Conservation (phyloP, 2,113 vertebrate species). For the Climacteris rufus region DNA sequence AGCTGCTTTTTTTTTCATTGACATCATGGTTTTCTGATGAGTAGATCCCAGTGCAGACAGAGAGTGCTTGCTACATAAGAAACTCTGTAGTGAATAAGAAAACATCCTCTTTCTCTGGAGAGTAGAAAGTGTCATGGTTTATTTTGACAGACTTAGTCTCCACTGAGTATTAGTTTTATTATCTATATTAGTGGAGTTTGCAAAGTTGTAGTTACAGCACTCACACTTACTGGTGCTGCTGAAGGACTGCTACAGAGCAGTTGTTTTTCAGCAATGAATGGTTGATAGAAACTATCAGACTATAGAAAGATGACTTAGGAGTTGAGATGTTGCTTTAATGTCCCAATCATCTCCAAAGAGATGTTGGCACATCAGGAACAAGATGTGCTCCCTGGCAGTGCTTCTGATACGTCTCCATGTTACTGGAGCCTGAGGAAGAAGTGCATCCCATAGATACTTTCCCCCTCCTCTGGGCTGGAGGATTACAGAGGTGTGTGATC, state of each 20-base stretch:
- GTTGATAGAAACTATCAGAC: not conserved
- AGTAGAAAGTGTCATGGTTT: not conserved
- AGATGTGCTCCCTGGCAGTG: not conserved
- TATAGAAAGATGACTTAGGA: not conserved
- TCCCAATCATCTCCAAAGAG: not conserved
- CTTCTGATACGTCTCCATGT: not conserved
- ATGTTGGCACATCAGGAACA: not conserved
- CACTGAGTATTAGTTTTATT: not conserved
- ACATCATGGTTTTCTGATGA: not conserved
- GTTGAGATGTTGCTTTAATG: not conserved
- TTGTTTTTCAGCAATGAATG: not conserved
- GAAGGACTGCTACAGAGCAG: not conserved
- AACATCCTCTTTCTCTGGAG: not conserved
- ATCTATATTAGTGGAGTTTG: not conserved
- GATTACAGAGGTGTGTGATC: not conserved
- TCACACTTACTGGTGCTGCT: not conserved
- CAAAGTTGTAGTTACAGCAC: not conserved
- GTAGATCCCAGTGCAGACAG: not conserved
- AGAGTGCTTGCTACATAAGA: not conserved
- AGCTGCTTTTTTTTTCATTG: not conserved
- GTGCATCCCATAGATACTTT: not conserved
- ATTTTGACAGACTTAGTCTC: not conserved
- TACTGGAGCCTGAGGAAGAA: not conserved
- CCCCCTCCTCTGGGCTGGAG: not conserved
- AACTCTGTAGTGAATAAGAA: not conserved